Evolutionary conservation across 2,888 invertebrate genomes (phyloP), one percentile per base, ranked within the genome.

Genomic region (Biston stratarius): DNA sequence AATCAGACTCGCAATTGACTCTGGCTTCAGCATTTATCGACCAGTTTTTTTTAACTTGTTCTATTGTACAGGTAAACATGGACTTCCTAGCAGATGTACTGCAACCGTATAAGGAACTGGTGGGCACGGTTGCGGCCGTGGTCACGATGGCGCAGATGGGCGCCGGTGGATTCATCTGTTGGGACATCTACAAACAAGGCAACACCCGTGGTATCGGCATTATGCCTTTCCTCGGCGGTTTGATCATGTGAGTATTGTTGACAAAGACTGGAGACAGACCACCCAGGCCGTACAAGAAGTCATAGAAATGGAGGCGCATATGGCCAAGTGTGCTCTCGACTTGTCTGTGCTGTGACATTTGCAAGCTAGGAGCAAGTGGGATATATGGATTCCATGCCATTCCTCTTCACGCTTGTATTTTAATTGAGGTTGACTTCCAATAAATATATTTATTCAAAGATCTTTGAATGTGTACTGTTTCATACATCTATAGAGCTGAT

Each of bases 111-210:
- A 96, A 96, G 87, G 96, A 95, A 65, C 67, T 95, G 11, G 95
- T 97, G 60, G 97, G 95, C 48, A 90, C 94, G 64, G 88, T 95
- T 60, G 97, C 98, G 45, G 96, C 96, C 70, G 88, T 96, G 65
- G 95, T 97, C 36, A 98, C 98, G 36, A 96, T 97, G 76, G 95
- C 95, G 0, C 97, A 98, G 86, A 97, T 98, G 94, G 95, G 98
- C 81, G 96, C 97, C 40, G 98, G 98, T 79, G 94, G 94, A 82
- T 95, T 96, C 82, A 94, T 97, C 69, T 96, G 97, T 83, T 95
- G 95, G 83, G 96, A 97, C 81, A 96, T 97, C 71, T 95, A 96
- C 70, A 95, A 95, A 78, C 96, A 96, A 80, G 95, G 95, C 15
- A 94, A 91, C 76, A 96, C 97, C 0, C 94, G 94, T 77, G 95